A percentile compares a stretch with the other conserved stretches of the same genome.
Evolutionary conservation across 2,797 vertebrate genomes (phyloP).

Genomic region (Galagoides demidoff): DNA sequence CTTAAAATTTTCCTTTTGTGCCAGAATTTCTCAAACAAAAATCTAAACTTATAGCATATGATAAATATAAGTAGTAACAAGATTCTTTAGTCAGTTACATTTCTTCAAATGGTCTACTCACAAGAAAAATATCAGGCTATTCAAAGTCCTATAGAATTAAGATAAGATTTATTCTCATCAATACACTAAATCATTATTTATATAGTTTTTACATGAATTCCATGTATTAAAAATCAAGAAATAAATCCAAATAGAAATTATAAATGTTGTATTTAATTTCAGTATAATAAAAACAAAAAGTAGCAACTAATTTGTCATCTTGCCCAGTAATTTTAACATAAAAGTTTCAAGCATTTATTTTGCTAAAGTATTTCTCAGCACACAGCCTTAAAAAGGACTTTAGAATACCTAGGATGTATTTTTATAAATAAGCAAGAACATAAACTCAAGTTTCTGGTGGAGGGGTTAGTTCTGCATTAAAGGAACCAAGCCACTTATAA

Average conservation of each 20-base stretch:
- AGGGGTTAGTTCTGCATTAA: slow-evolving; percentile 37
- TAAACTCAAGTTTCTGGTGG: slow-evolving; percentile 36
- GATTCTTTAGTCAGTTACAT: neutral
- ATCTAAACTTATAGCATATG: neutral
- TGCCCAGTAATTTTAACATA: slow-evolving; percentile 33
- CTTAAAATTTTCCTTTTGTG: neutral
- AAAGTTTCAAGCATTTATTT: slow-evolving; percentile 61
- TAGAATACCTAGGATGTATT: slow-evolving; percentile 22
- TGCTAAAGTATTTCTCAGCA: slow-evolving; percentile 50
- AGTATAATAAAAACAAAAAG: slow-evolving; percentile 14
- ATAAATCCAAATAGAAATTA: slow-evolving; percentile 14
- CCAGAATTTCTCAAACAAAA: slow-evolving; percentile 47
- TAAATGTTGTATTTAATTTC: slow-evolving; percentile 58
- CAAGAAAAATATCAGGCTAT: neutral
- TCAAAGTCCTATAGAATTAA: slow-evolving; percentile 21
- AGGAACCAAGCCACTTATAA: neutral
- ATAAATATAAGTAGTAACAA: neutral
- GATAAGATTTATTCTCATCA: neutral
- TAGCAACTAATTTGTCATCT: slow-evolving; percentile 34
- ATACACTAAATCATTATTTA: slow-evolving; percentile 1
- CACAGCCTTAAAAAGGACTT: neutral
- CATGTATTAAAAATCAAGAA: slow-evolving; percentile 33
- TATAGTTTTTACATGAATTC: neutral
- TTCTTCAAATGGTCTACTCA: neutral
- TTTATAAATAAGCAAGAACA: slow-evolving; percentile 67